Evolutionary conservation across 2,113 vertebrate species (phyloP).

Genomic region (Engystomops pustulosus): DNA sequence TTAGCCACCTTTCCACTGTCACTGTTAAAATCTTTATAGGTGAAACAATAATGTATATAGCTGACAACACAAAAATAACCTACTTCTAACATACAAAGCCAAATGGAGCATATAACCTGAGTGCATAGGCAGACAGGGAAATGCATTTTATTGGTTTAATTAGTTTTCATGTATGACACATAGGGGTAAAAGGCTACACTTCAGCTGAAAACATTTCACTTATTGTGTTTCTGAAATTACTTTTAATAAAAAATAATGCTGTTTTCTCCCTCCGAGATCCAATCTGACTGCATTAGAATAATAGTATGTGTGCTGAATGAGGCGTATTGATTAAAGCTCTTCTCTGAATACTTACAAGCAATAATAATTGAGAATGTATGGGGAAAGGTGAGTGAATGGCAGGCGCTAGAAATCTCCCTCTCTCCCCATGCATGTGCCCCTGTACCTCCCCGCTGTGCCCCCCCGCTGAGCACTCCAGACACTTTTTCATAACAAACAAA

Average conservation of each 20-base stretch:
- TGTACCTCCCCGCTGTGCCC: background rate
- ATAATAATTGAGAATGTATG: constrained; percentile 24
- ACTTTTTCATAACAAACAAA: constrained; percentile 43
- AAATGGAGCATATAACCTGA: background rate
- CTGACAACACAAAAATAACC: background rate
- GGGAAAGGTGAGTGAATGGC: background rate
- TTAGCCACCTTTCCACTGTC: too few relatives aligned
- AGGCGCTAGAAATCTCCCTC: background rate
- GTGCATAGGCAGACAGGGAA: background rate
- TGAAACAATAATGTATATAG: background rate
- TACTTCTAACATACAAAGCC: background rate
- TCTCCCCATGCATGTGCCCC: background rate
- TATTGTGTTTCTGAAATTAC: constrained; percentile 39
- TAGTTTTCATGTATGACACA: background rate
- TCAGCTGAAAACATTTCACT: background rate
- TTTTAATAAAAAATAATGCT: constrained; percentile 19
- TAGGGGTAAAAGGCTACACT: background rate
- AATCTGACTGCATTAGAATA: background rate
- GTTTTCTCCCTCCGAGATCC: background rate
- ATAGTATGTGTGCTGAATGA: constrained; percentile 1
- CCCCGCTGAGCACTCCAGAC: background rate
- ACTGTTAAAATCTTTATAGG: too few relatives aligned
- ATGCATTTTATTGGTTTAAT: background rate
- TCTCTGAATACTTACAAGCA: background rate
- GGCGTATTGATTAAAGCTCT: constrained; percentile 27